A percentile compares a stretch with the other conserved stretches of the same genome.
Conservation (phyloP, 2,888 invertebrate species). For the Deroplatys truncata region DNA sequence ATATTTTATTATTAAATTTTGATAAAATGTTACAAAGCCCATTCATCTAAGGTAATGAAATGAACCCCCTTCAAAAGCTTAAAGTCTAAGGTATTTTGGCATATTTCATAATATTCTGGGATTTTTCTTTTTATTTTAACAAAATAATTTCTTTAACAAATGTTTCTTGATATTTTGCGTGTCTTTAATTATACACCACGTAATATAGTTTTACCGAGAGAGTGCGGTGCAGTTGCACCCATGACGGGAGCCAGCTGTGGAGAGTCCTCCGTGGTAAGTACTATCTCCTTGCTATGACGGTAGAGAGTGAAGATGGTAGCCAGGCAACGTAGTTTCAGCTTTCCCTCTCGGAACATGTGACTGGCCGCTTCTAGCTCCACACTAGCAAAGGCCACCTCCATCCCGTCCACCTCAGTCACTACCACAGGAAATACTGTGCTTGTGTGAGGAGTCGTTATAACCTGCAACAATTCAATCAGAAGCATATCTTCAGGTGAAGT, state of each 20-base stretch:
- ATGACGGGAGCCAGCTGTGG: slow-evolving; percentile 60
- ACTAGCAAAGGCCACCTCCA: slow-evolving; percentile 19
- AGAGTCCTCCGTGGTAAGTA: slow-evolving; percentile 53
- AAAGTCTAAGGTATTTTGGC: no score
- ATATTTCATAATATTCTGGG: no score
- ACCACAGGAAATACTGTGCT: neutral
- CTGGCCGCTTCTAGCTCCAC: slow-evolving; percentile 46
- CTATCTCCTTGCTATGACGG: slow-evolving; percentile 56
- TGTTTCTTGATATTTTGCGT: no score
- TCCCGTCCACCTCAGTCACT: slow-evolving; percentile 5
- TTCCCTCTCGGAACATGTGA: slow-evolving; percentile 34
- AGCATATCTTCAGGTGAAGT: no score
- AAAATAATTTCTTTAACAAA: no score
- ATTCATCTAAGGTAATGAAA: no score
- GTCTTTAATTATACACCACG: no score
- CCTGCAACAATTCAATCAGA: neutral
- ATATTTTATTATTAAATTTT: no score
- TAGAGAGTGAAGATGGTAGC: slow-evolving; percentile 60
- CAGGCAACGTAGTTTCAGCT: slow-evolving; percentile 53
- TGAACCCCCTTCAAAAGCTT: no score
- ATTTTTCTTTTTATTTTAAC: no score
- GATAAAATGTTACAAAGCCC: no score
- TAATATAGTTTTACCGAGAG: slow-evolving; percentile 31
- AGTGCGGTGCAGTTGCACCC: slow-evolving; percentile 46
- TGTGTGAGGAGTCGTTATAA: neutral